These are phyloP conservation scores for Paragorgia papillata DNA, from an alignment of 92 coral and sea anemone species.

Conservation along the genomic window DNA sequence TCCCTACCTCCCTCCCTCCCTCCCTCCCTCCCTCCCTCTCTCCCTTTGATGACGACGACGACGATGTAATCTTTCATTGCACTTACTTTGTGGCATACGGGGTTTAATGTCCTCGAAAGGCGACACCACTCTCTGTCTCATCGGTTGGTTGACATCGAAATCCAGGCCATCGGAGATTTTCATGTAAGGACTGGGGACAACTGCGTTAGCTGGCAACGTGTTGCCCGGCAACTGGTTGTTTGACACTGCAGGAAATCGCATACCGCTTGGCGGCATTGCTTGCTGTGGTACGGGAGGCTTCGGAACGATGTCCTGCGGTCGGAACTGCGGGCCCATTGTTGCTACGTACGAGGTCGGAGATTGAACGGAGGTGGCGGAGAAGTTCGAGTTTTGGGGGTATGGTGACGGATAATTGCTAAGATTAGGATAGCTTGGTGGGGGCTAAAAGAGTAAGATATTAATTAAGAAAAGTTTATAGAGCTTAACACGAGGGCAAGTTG, in stretches of 20 bases:
- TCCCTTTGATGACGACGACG: too few relatives aligned
- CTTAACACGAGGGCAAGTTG: too few relatives aligned
- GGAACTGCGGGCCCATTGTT: slow-evolving; percentile 5
- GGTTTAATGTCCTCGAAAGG: slow-evolving; percentile 34
- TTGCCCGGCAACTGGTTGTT: slow-evolving; percentile 14
- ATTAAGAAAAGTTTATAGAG: too few relatives aligned
- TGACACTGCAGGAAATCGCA: slow-evolving; percentile 28
- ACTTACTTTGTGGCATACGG: slow-evolving; percentile 38
- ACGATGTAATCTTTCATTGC: too few relatives aligned
- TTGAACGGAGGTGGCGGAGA: background rate
- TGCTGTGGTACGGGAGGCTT: slow-evolving; percentile 2
- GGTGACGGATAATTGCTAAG: slow-evolving; percentile 4
- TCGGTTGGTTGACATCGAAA: background rate
- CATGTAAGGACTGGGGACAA: slow-evolving; percentile 5
- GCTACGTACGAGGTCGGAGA: slow-evolving; percentile 6
- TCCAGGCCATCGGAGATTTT: slow-evolving; percentile 6
- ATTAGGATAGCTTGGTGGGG: slow-evolving; percentile 41
- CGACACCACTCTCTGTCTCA: background rate
- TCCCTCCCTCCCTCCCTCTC: background rate
- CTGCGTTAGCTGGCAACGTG: slow-evolving; percentile 21
- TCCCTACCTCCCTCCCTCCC: background rate
- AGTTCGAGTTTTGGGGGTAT: slow-evolving; percentile 26
- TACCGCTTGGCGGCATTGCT: background rate
- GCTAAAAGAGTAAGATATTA: too few relatives aligned
- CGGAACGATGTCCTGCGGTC: background rate